Conservation (phyloP, 23 tunicate genomes). For the Ascidia mentula region DNA sequence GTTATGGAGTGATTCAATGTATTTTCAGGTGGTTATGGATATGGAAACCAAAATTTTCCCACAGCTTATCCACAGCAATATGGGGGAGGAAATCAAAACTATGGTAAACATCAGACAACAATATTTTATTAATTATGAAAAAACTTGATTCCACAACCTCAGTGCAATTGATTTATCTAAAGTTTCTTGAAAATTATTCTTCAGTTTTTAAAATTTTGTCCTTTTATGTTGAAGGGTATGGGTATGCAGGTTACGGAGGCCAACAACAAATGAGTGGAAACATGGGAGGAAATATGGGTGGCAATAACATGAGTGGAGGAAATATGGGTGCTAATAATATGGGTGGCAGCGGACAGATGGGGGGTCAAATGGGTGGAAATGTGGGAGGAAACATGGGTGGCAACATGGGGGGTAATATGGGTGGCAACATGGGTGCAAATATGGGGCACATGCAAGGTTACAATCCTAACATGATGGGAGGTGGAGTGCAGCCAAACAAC, state of each 20-base stretch:
- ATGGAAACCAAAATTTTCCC: slow-evolving; percentile 58
- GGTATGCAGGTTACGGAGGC: slow-evolving; percentile 9
- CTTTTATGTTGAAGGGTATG: slow-evolving; percentile 42
- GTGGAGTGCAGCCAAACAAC: slow-evolving; percentile 4
- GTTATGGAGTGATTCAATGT: no score
- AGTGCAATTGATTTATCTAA: no score
- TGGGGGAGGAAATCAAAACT: slow-evolving; percentile 34
- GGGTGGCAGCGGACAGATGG: slow-evolving; percentile 22
- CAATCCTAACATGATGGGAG: neutral
- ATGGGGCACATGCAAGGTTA: slow-evolving; percentile 5
- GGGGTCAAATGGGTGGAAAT: neutral
- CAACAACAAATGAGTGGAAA: slow-evolving; percentile 27
- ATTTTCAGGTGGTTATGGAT: slow-evolving; percentile 55
- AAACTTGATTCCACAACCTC: no score
- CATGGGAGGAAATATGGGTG: slow-evolving; percentile 17
- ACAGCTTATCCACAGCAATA: slow-evolving; percentile 55
- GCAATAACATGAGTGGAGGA: slow-evolving; percentile 11
- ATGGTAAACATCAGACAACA: slow-evolving; percentile 45
- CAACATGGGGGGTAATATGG: neutral
- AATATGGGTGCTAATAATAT: slow-evolving; percentile 16
- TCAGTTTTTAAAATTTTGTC: neutral
- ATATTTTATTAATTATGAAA: no score
- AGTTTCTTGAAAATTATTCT: neutral
- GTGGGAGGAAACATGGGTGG: slow-evolving; percentile 17
- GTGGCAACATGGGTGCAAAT: slow-evolving; percentile 1